Percentiles rank a stretch among this genome's conserved stretches.
These are phyloP conservation scores for Agriotes lineatus DNA, from an alignment of 2,888 invertebrate genomes.

Conservation along the genomic window DNA sequence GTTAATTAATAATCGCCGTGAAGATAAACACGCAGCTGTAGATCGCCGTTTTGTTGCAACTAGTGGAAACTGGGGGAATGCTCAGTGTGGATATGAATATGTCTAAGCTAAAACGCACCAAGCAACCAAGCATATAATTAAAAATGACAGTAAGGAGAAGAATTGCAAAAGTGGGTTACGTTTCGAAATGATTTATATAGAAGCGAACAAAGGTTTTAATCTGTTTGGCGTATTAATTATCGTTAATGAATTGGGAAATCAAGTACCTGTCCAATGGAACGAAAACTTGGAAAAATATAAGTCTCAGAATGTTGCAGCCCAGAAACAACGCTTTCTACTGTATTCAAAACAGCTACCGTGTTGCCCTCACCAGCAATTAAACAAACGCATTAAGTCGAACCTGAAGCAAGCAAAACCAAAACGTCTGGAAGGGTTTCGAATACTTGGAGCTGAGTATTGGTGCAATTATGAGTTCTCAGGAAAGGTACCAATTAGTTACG, in stretches of 20 bases:
- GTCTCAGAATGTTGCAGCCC: too few relatives aligned
- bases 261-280: background rate
- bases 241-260: background rate
- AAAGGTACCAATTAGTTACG: too few relatives aligned
- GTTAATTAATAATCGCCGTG: slow-evolving; percentile 12
- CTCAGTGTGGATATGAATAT: background rate
- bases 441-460: too few relatives aligned
- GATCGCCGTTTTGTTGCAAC: background rate
- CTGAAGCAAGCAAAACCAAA: too few relatives aligned
- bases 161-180: slow-evolving; percentile 23
- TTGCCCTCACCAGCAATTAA: too few relatives aligned
- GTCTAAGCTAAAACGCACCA: background rate
- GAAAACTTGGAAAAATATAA: too few relatives aligned
- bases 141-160: slow-evolving; percentile 16
- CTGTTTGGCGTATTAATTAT: slow-evolving; percentile 2
- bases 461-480: too few relatives aligned
- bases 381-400: too few relatives aligned
- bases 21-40: slow-evolving; percentile 8
- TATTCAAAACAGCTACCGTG: too few relatives aligned
- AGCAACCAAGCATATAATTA: slow-evolving; percentile 16
- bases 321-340: too few relatives aligned
- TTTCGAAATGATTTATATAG: slow-evolving; percentile 20
- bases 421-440: too few relatives aligned
- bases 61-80: slow-evolving; percentile 12
- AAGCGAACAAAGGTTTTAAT: slow-evolving; percentile 13